These are phyloP conservation scores for Perca flavescens DNA, from an alignment of 2,113 vertebrate species.

Conservation along the genomic window DNA sequence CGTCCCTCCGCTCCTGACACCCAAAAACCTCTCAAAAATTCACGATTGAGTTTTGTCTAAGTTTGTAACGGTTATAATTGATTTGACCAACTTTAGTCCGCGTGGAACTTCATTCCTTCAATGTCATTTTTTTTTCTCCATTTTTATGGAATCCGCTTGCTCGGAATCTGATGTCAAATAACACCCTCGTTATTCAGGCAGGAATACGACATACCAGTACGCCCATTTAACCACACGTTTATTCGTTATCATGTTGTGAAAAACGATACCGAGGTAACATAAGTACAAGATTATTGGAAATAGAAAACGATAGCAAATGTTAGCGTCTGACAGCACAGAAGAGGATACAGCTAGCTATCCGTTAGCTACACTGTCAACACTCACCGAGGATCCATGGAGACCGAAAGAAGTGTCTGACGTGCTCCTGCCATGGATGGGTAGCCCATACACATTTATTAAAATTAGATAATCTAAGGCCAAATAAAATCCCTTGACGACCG, in stretches of 20 bases:
- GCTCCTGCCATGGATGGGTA: conserved; percentile 49
- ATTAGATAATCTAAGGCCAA: conserved; percentile 69
- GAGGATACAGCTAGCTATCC: background rate
- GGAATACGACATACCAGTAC: rapidly evolving
- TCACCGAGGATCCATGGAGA: conserved; percentile 79
- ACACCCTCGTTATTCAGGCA: background rate
- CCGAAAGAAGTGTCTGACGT: conserved; percentile 72
- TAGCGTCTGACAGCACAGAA: background rate
- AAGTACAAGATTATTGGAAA: background rate
- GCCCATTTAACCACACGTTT: background rate
- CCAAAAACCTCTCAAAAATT: no score
- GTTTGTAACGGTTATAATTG: no score
- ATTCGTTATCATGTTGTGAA: rapidly evolving
- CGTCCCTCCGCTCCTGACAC: no score
- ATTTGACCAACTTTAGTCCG: background rate
- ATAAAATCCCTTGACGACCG: conserved; percentile 79
- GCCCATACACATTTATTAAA: conserved; percentile 66
- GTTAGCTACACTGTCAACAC: conserved; percentile 32
- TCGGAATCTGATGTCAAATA: background rate
- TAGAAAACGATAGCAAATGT: conserved; percentile 1
- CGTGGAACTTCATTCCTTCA: background rate
- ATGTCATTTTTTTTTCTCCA: no score
- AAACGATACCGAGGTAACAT: background rate
- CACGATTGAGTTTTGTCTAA: no score
- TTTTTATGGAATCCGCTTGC: background rate